These are phyloP conservation scores for Dynastes maya DNA, from an alignment of 2,888 invertebrate species.

Conservation along the genomic window DNA sequence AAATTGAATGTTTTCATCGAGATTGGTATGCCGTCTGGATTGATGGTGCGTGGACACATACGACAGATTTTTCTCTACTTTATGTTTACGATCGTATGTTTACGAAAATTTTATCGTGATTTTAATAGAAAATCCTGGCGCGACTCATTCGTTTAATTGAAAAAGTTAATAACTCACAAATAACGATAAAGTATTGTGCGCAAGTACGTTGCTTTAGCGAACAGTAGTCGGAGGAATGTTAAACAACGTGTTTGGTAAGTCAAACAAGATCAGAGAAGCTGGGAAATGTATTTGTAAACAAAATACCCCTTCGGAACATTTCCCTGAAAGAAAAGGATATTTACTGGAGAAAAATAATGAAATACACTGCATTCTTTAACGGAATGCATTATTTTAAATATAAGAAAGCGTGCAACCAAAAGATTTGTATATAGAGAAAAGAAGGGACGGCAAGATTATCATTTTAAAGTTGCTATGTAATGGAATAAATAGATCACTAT, in stretches of 20 bases:
- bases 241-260: slow-evolving; percentile 5
- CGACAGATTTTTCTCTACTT: neutral
- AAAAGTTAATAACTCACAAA: slow-evolving; percentile 32
- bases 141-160: slow-evolving; percentile 27
- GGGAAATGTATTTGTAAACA: neutral
- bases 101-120: slow-evolving; percentile 39
- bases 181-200: slow-evolving; percentile 3
- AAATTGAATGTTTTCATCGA: slow-evolving; percentile 31
- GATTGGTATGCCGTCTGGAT: slow-evolving; percentile 12
- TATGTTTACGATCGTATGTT: slow-evolving; percentile 29
- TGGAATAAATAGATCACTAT: no score
- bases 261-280: neutral
- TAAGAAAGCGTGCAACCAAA: no score
- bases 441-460: no score
- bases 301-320: no score
- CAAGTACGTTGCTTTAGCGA: neutral
- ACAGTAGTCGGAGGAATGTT: neutral
- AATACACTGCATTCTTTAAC: no score
- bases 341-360: no score
- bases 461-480: no score
- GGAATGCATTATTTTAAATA: no score
- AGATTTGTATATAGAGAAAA: no score
- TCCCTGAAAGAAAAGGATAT: no score
- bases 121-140: slow-evolving; percentile 8
- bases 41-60: slow-evolving; percentile 12